Conservation (phyloP, 2,797 vertebrate genomes). For the Acanthiza pusilla region DNA sequence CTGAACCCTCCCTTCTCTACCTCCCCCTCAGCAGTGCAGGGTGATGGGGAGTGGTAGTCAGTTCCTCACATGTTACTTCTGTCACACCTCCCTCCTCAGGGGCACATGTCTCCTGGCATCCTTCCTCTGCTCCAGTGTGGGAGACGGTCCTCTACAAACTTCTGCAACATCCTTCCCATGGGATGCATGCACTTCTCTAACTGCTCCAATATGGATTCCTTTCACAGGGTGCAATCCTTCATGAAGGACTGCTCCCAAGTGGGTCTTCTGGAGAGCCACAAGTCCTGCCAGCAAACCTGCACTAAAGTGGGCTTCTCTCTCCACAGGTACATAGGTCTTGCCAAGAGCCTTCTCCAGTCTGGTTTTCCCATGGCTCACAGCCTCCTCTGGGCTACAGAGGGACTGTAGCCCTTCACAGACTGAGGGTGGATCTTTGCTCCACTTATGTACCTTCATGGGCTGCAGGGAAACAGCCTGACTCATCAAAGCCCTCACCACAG, state of each 20-base stretch:
- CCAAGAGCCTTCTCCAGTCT: background rate
- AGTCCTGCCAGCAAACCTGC: background rate
- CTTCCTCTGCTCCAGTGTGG: background rate
- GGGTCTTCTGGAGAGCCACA: background rate
- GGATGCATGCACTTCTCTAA: background rate
- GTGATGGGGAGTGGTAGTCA: background rate
- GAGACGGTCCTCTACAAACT: background rate
- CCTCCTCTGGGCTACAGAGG: background rate
- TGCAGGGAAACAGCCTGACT: background rate
- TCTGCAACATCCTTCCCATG: background rate
- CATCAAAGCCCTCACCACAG: background rate
- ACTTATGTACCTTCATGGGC: background rate
- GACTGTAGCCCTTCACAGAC: background rate
- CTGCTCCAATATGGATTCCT: background rate
- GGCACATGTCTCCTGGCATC: too few species aligned
- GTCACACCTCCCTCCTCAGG: background rate
- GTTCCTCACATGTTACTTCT: background rate
- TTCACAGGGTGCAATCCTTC: background rate
- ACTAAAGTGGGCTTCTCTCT: rapidly evolving
- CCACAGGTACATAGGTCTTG: background rate
- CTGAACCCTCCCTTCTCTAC: background rate
- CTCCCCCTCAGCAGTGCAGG: background rate
- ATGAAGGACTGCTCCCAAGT: background rate
- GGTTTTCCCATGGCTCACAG: background rate
- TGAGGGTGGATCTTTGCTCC: background rate